phyloP scores from a whole-genome alignment of 2,113 vertebrate species.

The Cynocephalus volans region DNA sequence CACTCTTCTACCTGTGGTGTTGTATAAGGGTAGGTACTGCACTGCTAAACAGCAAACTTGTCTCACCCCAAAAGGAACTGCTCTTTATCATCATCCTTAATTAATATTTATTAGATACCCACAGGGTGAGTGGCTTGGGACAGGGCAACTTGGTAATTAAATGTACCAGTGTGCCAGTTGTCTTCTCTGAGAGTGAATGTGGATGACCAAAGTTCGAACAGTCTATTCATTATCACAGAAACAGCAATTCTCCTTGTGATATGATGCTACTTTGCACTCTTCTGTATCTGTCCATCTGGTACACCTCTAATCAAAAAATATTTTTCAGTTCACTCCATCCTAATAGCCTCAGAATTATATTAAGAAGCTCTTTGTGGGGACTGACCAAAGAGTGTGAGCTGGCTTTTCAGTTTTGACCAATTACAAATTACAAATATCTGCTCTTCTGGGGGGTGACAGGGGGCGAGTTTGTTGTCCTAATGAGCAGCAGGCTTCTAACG shows the following conservation, averaged over 20 bases:
- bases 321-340: constrained; percentile 63
- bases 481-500: constrained; percentile 55
- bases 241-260: neutral
- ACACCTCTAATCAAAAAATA: constrained; percentile 74
- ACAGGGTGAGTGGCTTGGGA: constrained; percentile 62
- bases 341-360: constrained; percentile 24
- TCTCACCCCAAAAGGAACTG: constrained; percentile 43
- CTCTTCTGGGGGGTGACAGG: neutral
- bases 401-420: constrained; percentile 14
- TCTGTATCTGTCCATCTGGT: constrained; percentile 72
- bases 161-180: constrained; percentile 16
- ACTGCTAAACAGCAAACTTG: neutral
- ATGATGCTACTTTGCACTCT: neutral
- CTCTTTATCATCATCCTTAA: constrained; percentile 71
- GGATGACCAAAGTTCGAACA: constrained; percentile 27
- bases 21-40: neutral
- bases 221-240: constrained; percentile 41
- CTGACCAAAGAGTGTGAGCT: constrained; percentile 51
- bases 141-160: constrained; percentile 73
- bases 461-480: constrained; percentile 8
- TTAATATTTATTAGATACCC: constrained; percentile 80
- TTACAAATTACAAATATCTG: constrained; percentile 32
- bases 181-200: constrained; percentile 37
- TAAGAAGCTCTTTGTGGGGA: constrained; percentile 50
- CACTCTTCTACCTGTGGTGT: constrained; percentile 57